phyloP scores from a whole-genome alignment of 1,140 invertebrate genomes.

The Drosophila lowei region DNA sequence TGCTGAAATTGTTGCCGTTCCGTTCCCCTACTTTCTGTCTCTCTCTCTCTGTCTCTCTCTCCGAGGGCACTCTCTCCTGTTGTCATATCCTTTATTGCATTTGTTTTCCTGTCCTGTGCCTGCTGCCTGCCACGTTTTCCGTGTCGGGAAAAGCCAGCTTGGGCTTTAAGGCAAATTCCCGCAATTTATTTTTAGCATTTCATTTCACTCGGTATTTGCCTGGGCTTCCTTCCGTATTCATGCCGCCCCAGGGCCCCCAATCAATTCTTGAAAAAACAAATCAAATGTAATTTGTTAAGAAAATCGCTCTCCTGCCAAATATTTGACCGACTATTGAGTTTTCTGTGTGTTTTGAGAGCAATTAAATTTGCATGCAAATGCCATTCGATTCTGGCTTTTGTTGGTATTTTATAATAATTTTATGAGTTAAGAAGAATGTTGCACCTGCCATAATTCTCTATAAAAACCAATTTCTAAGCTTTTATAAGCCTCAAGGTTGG shows the following conservation, averaged over 20 bases:
- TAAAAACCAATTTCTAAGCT: no score
- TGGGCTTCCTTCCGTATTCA: constrained; percentile 10
- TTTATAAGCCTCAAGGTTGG: no score
- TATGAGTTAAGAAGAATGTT: no score
- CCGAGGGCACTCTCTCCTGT: constrained; percentile 2
- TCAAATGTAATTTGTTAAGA: constrained; percentile 30
- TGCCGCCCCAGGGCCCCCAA: constrained; percentile 25
- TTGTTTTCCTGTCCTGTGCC: constrained; percentile 46
- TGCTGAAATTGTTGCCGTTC: constrained; percentile 45
- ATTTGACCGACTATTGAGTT: no score
- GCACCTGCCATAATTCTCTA: no score
- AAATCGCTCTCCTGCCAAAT: no score
- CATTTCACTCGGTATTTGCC: constrained; percentile 1
- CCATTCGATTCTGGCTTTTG: background rate
- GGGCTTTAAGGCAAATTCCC: background rate
- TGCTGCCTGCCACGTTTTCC: constrained; percentile 14
- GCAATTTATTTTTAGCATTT: constrained; percentile 20
- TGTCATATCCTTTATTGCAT: constrained; percentile 73
- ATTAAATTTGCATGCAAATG: background rate
- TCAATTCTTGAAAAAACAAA: constrained; percentile 47
- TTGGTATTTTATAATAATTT: background rate
- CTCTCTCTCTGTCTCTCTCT: constrained; percentile 1
- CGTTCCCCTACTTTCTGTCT: constrained; percentile 23
- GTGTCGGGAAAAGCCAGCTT: background rate
- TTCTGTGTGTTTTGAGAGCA: background rate